phyloP scores from a whole-genome alignment of 2,888 invertebrate genomes.

The Andrena praecox region DNA sequence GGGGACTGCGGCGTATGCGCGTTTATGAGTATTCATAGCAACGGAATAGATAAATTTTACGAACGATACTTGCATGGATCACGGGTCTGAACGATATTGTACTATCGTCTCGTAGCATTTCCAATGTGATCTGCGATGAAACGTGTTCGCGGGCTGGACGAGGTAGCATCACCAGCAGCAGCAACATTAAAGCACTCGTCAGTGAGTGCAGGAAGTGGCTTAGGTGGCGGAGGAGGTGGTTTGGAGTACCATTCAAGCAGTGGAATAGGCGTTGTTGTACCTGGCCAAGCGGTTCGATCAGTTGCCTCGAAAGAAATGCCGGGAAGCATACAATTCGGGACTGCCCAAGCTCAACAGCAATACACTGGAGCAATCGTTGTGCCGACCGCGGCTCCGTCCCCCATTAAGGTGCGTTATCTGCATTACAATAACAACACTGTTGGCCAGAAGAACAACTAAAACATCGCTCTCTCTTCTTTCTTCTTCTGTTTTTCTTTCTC shows the following conservation, averaged over 20 bases:
- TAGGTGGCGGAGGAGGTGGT: slow-evolving; percentile 79
- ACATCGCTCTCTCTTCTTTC: neutral
- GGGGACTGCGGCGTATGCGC: neutral
- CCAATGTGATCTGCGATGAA: slow-evolving; percentile 90
- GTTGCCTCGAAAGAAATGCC: slow-evolving; percentile 84
- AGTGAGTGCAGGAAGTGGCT: slow-evolving; percentile 83
- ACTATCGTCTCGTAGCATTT: slow-evolving; percentile 84
- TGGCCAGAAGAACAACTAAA: neutral
- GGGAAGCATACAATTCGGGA: slow-evolving; percentile 84
- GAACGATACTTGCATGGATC: neutral
- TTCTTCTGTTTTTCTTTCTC: neutral
- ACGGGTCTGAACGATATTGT: neutral
- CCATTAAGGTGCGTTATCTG: slow-evolving; percentile 80
- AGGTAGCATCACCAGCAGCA: slow-evolving; percentile 84
- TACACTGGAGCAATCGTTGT: slow-evolving; percentile 84
- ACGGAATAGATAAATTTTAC: neutral
- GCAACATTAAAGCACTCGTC: slow-evolving; percentile 86
- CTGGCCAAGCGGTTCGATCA: slow-evolving; percentile 83
- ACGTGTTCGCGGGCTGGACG: slow-evolving; percentile 86
- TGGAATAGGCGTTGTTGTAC: slow-evolving; percentile 81
- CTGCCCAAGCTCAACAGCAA: slow-evolving; percentile 82
- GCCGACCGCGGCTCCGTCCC: slow-evolving; percentile 82
- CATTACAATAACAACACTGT: slow-evolving; percentile 17
- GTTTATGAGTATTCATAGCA: neutral
- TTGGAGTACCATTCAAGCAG: slow-evolving; percentile 83